Base-by-base conservation (phyloP, 2,888 invertebrate genomes). In the Baronia brevicornis region DNA sequence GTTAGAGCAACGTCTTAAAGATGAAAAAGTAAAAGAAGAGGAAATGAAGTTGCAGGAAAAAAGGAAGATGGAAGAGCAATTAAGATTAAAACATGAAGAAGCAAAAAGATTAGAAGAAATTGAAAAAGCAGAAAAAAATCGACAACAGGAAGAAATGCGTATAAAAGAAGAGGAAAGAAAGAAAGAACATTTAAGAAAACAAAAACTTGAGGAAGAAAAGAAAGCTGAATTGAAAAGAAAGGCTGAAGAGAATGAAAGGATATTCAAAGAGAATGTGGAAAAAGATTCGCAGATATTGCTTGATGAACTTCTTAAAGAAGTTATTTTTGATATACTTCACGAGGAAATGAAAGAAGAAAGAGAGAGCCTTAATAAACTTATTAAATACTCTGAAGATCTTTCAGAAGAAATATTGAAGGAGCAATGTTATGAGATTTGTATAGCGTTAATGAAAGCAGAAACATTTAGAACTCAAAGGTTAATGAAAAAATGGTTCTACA, bases 371-470 rank as follows among this genome's bases (percentile, higher is more conserved):
- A 57, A 61, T 15, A 46, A 51, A 32, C 44, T 80, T 15, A 50
- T 75, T 38, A 43, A 47, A 11, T 60, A 51, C 39, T 72, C 84
- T 4, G 45, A 52, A 28, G 42, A 44, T 28, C 39, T 67, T 8
- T 59, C 60, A 13, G 65, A 74, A 18, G 68, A 74, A 41, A 52
- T 82, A 19, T 41, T 70, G 11, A 33, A 35, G 3, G 71, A 78
- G 38, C 32, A 82, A 10, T 60, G 64, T 37, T 51, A 53, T 34
- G 75, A 80, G 47, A 67, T 79, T 11, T 67, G 70, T 36, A 28
- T 46, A 13, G 50, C 55, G 10, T 84, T 80, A 66, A 55, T 80
- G 42, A 71, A 65, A 47, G 75, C 74, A 2, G 82, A 78, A 49
- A 47, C 56, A 41, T 67, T 67, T 44, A 58, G 62, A 44, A 71